These are phyloP conservation scores for Ecliptopera silaceata DNA, from an alignment of 2,888 invertebrate genomes.

Conservation along the genomic window DNA sequence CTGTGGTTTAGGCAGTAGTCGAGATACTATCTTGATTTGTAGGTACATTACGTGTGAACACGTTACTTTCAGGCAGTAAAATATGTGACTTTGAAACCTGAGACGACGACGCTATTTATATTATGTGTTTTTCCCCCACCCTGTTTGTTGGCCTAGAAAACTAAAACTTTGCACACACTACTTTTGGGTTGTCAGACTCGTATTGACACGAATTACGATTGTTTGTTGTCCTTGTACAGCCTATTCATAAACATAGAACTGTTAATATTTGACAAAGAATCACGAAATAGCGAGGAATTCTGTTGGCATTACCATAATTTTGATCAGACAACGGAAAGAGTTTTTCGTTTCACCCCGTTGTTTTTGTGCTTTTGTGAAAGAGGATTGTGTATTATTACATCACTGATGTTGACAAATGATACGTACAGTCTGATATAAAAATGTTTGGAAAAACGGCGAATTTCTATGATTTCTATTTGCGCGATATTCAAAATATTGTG, in stretches of 20 bases:
- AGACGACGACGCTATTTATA: slow-evolving; percentile 10
- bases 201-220: slow-evolving; percentile 34
- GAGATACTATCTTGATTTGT: no score
- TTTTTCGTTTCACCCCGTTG: not conserved
- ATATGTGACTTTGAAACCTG: not conserved
- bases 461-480: not conserved
- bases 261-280: slow-evolving; percentile 21
- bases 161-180: slow-evolving; percentile 30
- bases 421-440: not conserved
- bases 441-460: not conserved
- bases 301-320: not conserved
- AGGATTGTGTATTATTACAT: not conserved
- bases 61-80: no score
- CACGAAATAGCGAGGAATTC: not conserved
- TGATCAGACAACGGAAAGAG: not conserved
- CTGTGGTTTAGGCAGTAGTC: no score
- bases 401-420: not conserved
- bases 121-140: slow-evolving; percentile 15
- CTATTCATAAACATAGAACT: slow-evolving; percentile 20
- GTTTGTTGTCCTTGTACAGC: slow-evolving; percentile 30
- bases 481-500: not conserved
- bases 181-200: slow-evolving; percentile 25
- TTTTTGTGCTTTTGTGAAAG: slow-evolving; percentile 1
- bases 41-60: no score
- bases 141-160: slow-evolving; percentile 37